These are phyloP conservation scores for Heterochromis multidens DNA, from an alignment of 2,113 vertebrate species.

Conservation along the genomic window DNA sequence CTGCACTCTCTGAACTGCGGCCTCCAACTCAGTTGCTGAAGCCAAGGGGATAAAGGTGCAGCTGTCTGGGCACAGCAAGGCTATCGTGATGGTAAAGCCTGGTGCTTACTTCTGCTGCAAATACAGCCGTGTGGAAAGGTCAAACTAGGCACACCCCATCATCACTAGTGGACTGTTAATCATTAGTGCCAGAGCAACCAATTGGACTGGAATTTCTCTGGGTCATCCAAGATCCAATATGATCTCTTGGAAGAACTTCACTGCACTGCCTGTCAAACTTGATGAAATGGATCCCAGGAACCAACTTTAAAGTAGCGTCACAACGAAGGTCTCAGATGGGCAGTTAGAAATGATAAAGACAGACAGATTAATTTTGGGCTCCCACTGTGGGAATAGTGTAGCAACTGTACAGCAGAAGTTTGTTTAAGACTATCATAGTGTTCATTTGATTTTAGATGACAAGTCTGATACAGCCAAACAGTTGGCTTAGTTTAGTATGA, in stretches of 20 bases:
- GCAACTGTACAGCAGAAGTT: neutral
- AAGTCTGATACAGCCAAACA: neutral
- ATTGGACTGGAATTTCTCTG: constrained; percentile 47
- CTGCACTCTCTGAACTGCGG: neutral
- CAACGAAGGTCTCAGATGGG: constrained; percentile 35
- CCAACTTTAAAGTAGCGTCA: constrained; percentile 19
- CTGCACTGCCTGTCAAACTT: neutral
- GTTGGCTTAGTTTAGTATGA: neutral
- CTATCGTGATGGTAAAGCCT: constrained; percentile 57
- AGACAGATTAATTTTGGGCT: constrained; percentile 32
- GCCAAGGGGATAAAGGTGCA: constrained; percentile 60
- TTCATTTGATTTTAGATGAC: neutral
- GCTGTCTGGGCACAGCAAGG: constrained; percentile 58
- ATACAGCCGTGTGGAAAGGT: constrained; percentile 63
- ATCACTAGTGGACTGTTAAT: constrained; percentile 48
- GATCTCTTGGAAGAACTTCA: constrained; percentile 43
- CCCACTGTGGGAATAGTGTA: constrained; percentile 3
- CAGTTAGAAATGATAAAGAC: constrained; percentile 42
- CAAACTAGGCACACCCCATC: constrained; percentile 51
- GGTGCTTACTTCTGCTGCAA: constrained; percentile 52
- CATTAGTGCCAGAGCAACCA: constrained; percentile 49
- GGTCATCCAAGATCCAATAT: constrained; percentile 44
- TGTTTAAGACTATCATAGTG: neutral
- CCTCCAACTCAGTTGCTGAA: constrained; percentile 48
- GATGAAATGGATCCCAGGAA: constrained; percentile 36